A percentile compares a stretch with the other conserved stretches of the same genome.
Evolutionary conservation across 2,888 invertebrate species (phyloP).

Genomic region (Anoncus sp.): DNA sequence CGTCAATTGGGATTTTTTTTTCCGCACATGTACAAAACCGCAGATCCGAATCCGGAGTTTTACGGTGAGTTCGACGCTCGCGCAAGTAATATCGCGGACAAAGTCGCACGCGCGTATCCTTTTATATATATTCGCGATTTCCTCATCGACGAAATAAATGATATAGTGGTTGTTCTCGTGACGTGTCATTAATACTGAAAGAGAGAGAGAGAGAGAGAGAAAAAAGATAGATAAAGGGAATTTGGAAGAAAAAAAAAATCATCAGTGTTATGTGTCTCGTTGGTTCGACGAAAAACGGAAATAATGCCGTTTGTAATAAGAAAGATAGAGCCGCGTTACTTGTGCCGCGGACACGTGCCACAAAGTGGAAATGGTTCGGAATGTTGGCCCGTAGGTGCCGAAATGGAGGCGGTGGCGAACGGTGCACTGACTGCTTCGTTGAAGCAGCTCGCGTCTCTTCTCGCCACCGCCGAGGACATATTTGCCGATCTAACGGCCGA

Average conservation of each 20-base stretch:
- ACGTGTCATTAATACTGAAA: conserved; percentile 3
- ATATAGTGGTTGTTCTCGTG: conserved; percentile 8
- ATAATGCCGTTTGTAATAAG: conserved; percentile 95
- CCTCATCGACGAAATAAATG: conserved; percentile 3
- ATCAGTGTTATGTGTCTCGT: conserved; percentile 62
- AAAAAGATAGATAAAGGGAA: conserved; percentile 8
- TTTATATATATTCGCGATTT: not conserved
- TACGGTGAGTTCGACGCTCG: conserved; percentile 61
- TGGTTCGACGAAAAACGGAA: conserved; percentile 59
- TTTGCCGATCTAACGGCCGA: conserved; percentile 92
- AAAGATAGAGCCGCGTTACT: conserved; percentile 91
- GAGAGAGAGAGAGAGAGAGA: conserved; percentile 1
- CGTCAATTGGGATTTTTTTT: not conserved
- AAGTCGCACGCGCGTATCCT: not conserved
- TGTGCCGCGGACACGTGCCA: conserved; percentile 90
- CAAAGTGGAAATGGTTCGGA: conserved; percentile 92
- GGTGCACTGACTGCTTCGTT: conserved; percentile 93
- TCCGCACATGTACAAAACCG: not conserved
- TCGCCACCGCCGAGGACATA: conserved; percentile 93
- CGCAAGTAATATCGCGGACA: conserved; percentile 37
- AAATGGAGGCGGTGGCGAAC: conserved; percentile 94
- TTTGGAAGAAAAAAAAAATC: conserved; percentile 29
- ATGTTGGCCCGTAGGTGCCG: conserved; percentile 92
- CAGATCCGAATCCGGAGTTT: conserved; percentile 4
- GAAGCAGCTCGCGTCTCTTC: conserved; percentile 93